These are phyloP conservation scores for Branchellion lobata DNA, from an alignment of 2,888 invertebrate genomes.

Conservation along the genomic window DNA sequence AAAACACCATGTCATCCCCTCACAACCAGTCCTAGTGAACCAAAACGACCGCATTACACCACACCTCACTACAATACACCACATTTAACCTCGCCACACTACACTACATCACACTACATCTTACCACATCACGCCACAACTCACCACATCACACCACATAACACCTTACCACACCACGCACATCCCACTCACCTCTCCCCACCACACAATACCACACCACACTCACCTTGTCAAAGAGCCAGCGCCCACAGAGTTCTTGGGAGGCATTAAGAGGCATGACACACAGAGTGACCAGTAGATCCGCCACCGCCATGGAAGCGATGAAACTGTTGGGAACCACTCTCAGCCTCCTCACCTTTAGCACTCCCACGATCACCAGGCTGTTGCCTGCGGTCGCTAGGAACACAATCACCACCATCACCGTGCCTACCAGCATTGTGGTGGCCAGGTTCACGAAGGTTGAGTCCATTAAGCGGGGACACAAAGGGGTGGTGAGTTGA, in stretches of 20 bases:
- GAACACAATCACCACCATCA: constrained; percentile 49
- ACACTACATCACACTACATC: too few relatives aligned
- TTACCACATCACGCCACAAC: too few relatives aligned
- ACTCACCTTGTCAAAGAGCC: constrained; percentile 57
- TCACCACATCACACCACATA: too few relatives aligned
- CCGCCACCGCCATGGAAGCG: constrained; percentile 57
- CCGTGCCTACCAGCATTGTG: neutral
- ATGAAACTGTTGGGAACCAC: constrained; percentile 58
- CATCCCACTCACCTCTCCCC: too few relatives aligned
- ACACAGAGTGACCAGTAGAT: constrained; percentile 58
- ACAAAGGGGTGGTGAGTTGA: neutral
- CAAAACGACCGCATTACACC: too few relatives aligned
- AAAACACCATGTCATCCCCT: too few relatives aligned
- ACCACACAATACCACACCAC: too few relatives aligned
- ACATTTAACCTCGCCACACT: too few relatives aligned
- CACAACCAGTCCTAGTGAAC: too few relatives aligned
- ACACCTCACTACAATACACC: too few relatives aligned
- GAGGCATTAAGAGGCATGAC: constrained; percentile 60
- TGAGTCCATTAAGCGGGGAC: neutral
- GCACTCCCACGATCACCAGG: constrained; percentile 57
- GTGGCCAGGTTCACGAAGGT: neutral
- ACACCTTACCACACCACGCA: too few relatives aligned
- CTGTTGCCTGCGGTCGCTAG: constrained; percentile 56
- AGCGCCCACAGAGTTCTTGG: constrained; percentile 55
- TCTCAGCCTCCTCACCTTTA: constrained; percentile 56